Base-by-base conservation (phyloP, 2,113 vertebrate species). In the Tyrannus savana region DNA sequence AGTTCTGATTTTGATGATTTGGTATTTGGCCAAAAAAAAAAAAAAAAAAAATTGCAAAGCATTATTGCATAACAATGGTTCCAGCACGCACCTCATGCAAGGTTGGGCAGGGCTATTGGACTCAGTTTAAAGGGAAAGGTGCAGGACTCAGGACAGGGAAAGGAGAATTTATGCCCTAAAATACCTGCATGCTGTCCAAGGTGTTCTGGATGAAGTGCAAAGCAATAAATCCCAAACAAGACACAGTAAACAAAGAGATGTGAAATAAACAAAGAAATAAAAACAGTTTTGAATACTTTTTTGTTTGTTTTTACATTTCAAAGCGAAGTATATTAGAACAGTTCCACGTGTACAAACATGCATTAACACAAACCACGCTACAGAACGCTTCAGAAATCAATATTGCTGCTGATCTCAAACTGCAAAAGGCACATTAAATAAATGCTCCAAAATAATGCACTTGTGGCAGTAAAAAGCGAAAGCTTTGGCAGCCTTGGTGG, bases 161-260 rank as follows among this genome's bases (percentile, higher is more conserved):
- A 95, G 94, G 80, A 94, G 72, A 98, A 97, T 83, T 95, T 92
- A 84, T 77, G 86, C 92, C 97, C 98, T 81, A 80, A 98, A 98
- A 98, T 99, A 99, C 99, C 99, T 99, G 99, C 99, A 99, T 99
- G 99, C 99, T 99, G 98, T 99, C 99, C 99, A 99, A 98, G 98
- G 99, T 98, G 98, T 97, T 99, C 99, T 99, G 99, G 97, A 97
- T 98, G 97, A 94, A 96, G 81, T 95, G 97, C 97, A 97, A 98
- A 98, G 98, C 98, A 98, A 97, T 96, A 98, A 97, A 97, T 98
- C 97, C 98, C 97, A 98, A 93, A 97, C 93, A 93, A 97, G 98
- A 97, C 98, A 98, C 97, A 98, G 97, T 96, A 95, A 94, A 98
- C 97, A 98, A 98, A 97, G 97, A 97, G 96, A 98, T 81, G 93